Base-by-base conservation (phyloP, 2,888 invertebrate species). In the Stenchaetothrips biformis region DNA sequence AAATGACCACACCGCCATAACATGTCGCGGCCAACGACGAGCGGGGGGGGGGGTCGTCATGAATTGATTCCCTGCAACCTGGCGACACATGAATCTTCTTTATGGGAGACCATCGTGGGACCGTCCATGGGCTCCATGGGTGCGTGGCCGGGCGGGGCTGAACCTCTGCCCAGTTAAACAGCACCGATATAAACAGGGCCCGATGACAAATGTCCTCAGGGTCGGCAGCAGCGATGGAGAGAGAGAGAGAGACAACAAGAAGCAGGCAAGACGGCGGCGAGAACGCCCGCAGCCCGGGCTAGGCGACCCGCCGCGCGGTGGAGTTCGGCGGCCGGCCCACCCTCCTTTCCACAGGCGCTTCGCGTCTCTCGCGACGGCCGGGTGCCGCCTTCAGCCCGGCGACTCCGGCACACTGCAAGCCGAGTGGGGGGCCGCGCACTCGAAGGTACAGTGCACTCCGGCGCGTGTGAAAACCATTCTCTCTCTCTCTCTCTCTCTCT, bases 11-110 rank as follows among this genome's bases (percentile, higher is more conserved):
- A 13, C 53, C 11, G 13, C 53, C 53, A 53, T 53, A 53, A 53
- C 8, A 53, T 53, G 13, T 18, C 18, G 53, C 18, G 53, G 53
- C 16, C 16, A 1, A 13, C 9, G 6, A 16, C 13, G 53, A 16
- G 53, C 16, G 53, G 16, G 59, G 16, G 53, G 53, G 53, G 53
- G 53, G 53, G 53, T 1, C 53, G 53, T 13, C 9, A 53, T 21
- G 67, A 74, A 74, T 74, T 74, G 67, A 74, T 25, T 74, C 67
- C 59, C 59, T 13, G 59, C 59, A 59, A 59, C 59, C 67, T 25
- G 67, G 67, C 67, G 67, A 74, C 67, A 74, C 67, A 74, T 74
- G 67, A 74, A 74, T 74, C 67, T 74, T 74, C 67, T 74, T 74
- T 74, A 74, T 74, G 67, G 67, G 7, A 25, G 67, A 7, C 67